Evolutionary conservation across 2,113 vertebrate species (phyloP).

Genomic region (Hypocryptadius cinnamomeus): DNA sequence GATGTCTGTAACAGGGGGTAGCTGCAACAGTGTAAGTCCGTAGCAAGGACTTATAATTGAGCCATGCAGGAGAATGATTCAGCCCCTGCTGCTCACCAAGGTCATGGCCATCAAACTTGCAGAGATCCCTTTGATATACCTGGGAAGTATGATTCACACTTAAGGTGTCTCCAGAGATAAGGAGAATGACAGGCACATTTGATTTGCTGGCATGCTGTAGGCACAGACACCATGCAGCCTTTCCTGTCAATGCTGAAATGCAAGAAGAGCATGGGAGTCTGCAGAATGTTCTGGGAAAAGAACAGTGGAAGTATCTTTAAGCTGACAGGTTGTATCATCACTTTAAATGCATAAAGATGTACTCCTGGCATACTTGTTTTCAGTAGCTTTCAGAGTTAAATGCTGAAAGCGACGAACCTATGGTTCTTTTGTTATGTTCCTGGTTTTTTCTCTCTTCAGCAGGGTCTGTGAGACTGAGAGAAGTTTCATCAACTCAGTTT

Average conservation of each 20-base stretch:
- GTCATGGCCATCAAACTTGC: not conserved
- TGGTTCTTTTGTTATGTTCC: not conserved
- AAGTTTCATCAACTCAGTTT: not conserved
- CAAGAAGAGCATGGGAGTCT: not conserved
- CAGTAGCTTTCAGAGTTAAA: not conserved
- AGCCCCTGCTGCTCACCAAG: not conserved
- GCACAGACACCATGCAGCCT: not conserved
- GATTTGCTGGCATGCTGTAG: not conserved
- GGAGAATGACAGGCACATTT: not conserved
- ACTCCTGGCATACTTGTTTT: not conserved
- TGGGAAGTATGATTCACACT: not conserved
- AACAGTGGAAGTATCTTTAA: not conserved
- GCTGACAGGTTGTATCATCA: not conserved
- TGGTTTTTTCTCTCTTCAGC: not conserved
- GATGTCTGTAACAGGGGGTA: not conserved
- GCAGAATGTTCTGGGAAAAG: not conserved
- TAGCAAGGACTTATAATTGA: not conserved
- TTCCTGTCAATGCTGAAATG: not conserved
- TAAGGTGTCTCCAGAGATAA: not conserved
- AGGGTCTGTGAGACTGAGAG: not conserved
- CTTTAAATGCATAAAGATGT: not conserved
- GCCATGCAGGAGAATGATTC: not conserved
- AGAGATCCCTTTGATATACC: not conserved
- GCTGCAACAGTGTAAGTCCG: accelerated
- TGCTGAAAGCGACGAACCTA: not conserved